Evolutionary conservation across 2,113 vertebrate species (phyloP).

Genomic region (Ranitomeya imitator): DNA sequence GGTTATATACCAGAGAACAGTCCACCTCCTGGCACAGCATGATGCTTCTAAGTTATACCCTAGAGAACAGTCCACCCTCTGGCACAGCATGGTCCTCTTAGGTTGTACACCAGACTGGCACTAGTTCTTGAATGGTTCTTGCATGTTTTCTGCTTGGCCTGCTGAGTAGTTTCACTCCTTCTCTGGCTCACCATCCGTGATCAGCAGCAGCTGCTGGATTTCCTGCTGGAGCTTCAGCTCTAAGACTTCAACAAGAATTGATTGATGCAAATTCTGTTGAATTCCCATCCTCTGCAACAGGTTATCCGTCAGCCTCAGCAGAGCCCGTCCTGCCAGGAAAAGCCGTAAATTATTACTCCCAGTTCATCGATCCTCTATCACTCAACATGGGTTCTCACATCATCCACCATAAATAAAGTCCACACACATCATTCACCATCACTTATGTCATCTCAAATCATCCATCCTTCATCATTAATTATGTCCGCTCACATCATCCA

Average conservation of each 20-base stretch:
- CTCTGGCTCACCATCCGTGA: slow-evolving; percentile 49
- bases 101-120: not conserved
- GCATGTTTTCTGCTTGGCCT: not conserved
- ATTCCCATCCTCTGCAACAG: slow-evolving; percentile 73
- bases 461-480: not conserved
- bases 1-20: not conserved
- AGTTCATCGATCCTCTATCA: not conserved
- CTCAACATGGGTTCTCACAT: not conserved
- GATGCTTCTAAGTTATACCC: not conserved
- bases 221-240: slow-evolving; percentile 72
- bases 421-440: not conserved
- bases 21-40: not conserved
- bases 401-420: not conserved
- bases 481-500: not conserved
- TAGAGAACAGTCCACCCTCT: not conserved
- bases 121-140: not conserved
- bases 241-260: slow-evolving; percentile 70
- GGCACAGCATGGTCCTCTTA: not conserved
- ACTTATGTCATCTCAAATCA: not conserved
- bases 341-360: not conserved
- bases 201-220: slow-evolving; percentile 70
- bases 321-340: slow-evolving; percentile 65
- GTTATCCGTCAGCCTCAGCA: slow-evolving; percentile 69
- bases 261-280: slow-evolving; percentile 61
- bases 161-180: not conserved